phyloP scores from a whole-genome alignment of 2,113 vertebrate species.

The Rhegmatorhina hoffmannsi region DNA sequence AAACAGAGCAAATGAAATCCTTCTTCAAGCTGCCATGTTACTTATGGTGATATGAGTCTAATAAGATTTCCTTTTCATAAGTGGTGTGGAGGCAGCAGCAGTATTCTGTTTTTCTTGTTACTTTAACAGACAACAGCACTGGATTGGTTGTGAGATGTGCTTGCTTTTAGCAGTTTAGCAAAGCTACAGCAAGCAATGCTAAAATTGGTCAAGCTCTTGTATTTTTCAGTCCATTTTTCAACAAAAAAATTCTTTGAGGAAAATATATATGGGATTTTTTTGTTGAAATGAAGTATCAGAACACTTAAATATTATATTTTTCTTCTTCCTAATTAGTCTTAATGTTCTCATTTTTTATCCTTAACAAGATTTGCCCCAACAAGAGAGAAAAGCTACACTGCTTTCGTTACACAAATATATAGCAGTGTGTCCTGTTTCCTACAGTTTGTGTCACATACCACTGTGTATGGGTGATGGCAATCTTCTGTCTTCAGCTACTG shows the following conservation, averaged over 20 bases:
- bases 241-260: neutral
- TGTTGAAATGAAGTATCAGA: neutral
- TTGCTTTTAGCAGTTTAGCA: constrained; percentile 4
- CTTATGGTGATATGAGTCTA: constrained; percentile 11
- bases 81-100: constrained; percentile 11
- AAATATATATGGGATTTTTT: neutral
- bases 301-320: neutral
- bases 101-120: constrained; percentile 26
- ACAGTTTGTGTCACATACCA: neutral
- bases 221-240: neutral
- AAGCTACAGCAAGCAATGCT: neutral
- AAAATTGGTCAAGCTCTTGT: neutral
- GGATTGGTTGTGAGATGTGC: neutral
- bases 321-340: neutral
- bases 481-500: neutral
- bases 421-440: neutral
- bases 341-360: neutral
- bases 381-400: neutral
- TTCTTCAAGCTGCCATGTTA: constrained; percentile 44
- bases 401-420: neutral
- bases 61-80: constrained; percentile 4
- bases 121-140: constrained; percentile 10
- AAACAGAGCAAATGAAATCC: constrained; percentile 65
- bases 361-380: neutral
- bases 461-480: neutral